Evolutionary conservation across 2,797 vertebrate genomes (phyloP).

Genomic region (Aythya fuligula): DNA sequence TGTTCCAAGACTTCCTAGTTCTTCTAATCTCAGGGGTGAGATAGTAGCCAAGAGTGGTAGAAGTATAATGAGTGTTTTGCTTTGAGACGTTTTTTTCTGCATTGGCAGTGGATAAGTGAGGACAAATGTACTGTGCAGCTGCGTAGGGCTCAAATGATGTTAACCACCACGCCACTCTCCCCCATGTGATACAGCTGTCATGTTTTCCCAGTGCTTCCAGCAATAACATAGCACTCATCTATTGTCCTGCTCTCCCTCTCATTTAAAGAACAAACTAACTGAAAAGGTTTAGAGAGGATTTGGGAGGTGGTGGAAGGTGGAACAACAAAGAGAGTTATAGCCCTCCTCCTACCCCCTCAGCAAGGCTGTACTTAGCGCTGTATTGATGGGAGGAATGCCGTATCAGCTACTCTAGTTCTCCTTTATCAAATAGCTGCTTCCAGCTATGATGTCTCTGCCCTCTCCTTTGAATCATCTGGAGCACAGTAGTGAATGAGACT

Average conservation of each 20-base stretch:
- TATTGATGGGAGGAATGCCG: background rate
- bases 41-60: background rate
- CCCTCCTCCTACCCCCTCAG: background rate
- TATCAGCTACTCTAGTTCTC: background rate
- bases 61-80: background rate
- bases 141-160: background rate
- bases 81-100: background rate
- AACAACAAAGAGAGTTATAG: background rate
- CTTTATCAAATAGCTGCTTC: background rate
- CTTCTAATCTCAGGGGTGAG: background rate
- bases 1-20: background rate
- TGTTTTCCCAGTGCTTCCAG: background rate
- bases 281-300: background rate
- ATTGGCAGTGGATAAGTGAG: background rate
- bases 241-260: background rate
- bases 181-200: background rate
- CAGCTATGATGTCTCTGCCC: background rate
- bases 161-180: background rate
- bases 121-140: background rate
- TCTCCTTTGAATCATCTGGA: background rate
- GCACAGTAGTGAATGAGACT: background rate
- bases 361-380: background rate
- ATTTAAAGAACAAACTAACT: background rate
- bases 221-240: background rate
- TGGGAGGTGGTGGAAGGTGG: background rate